Conservation (phyloP, 2,888 invertebrate species). For the Athripsodes cinereus region DNA sequence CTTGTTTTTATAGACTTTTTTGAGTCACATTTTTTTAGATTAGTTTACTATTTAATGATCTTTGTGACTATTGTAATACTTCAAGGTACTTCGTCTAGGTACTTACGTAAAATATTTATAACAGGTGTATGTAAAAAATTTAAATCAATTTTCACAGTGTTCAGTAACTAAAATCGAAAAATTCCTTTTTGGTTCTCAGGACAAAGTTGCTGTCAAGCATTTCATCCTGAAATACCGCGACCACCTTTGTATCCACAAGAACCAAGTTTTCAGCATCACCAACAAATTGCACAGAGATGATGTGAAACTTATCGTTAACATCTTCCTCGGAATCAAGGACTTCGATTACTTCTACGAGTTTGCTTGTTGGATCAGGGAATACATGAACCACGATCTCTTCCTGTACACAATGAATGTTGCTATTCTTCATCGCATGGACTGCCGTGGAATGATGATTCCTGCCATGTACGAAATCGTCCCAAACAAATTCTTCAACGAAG, state of each 20-base stretch:
- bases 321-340: constrained; percentile 62
- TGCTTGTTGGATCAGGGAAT: constrained; percentile 63
- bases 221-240: constrained; percentile 5
- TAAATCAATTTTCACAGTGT: too few relatives aligned
- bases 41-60: too few relatives aligned
- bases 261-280: constrained; percentile 55
- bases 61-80: too few relatives aligned
- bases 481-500: constrained; percentile 66
- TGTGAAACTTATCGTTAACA: constrained; percentile 55
- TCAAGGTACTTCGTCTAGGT: too few relatives aligned
- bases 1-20: too few relatives aligned
- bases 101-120: too few relatives aligned
- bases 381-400: constrained; percentile 69
- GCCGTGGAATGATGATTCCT: constrained; percentile 60
- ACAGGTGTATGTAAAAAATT: too few relatives aligned
- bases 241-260: constrained; percentile 39
- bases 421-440: constrained; percentile 61
- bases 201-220: constrained; percentile 6
- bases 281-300: constrained; percentile 56
- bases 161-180: too few relatives aligned
- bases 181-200: constrained; percentile 9
- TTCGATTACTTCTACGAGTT: constrained; percentile 62
- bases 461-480: constrained; percentile 74
- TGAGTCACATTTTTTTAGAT: too few relatives aligned
- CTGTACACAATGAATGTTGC: constrained; percentile 63